phyloP scores from a whole-genome alignment of 2,888 invertebrate genomes.

The Auanema freiburgensis region DNA sequence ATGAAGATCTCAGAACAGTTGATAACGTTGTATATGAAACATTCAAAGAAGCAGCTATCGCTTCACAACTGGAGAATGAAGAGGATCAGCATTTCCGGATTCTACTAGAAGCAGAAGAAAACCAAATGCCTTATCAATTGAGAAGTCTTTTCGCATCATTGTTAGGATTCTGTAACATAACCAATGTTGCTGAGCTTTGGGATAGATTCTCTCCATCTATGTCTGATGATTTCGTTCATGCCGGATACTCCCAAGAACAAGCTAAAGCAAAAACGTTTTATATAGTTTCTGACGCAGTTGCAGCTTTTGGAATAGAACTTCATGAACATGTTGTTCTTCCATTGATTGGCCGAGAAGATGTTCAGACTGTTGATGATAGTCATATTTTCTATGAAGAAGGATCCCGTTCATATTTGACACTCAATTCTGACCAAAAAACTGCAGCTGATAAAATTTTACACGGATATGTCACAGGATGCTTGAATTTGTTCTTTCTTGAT shows the following conservation, averaged over 20 bases:
- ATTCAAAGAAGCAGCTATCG: slow-evolving; percentile 4
- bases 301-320: too few relatives aligned
- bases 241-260: too few relatives aligned
- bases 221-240: slow-evolving; percentile 3
- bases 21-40: neutral
- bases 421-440: neutral
- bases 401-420: too few relatives aligned
- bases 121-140: slow-evolving; percentile 18
- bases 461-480: neutral
- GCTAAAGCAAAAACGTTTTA: too few relatives aligned
- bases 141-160: slow-evolving; percentile 13
- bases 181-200: slow-evolving; percentile 9
- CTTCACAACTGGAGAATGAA: too few relatives aligned
- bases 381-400: too few relatives aligned
- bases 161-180: neutral
- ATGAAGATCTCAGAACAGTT: slow-evolving; percentile 7
- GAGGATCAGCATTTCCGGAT: neutral
- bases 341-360: too few relatives aligned
- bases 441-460: neutral
- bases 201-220: neutral
- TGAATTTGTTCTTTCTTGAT: neutral
- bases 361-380: too few relatives aligned
- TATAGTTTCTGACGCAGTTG: too few relatives aligned
- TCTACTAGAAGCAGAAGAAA: neutral
- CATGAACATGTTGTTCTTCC: too few relatives aligned